Evolutionary conservation across 1,140 invertebrate species (phyloP).

Genomic region (Eriocheir sinensis): DNA sequence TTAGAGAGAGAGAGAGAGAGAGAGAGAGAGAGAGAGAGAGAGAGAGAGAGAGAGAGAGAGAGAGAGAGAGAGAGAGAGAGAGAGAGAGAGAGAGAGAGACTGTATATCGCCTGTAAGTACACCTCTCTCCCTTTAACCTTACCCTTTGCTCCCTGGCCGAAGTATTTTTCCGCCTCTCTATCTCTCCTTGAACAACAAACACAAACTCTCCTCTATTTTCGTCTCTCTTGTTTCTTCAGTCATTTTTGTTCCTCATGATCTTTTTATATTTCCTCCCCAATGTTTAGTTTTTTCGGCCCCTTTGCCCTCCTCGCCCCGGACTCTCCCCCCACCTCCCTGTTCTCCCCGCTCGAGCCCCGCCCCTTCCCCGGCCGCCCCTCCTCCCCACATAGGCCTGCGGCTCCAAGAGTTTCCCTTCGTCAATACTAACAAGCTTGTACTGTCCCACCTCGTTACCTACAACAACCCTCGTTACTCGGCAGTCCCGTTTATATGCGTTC

Average conservation of each 20-base stretch:
- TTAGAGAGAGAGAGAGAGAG: too few species aligned
- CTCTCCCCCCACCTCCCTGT: not conserved
- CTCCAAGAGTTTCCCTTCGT: conserved; percentile 25
- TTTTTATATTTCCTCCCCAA: conserved; percentile 24
- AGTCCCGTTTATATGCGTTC: not conserved
- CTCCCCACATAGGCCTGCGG: not conserved
- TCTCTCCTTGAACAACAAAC: conserved; percentile 24
- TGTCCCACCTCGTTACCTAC: conserved; percentile 21
- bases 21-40: too few species aligned
- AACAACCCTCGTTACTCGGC: not conserved
- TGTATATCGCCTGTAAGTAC: too few species aligned
- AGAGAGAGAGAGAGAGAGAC: too few species aligned
- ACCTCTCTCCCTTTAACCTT: too few species aligned
- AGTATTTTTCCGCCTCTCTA: not conserved
- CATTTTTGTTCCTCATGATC: conserved; percentile 3
- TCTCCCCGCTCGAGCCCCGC: not conserved
- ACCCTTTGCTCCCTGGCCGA: not conserved
- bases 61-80: too few species aligned
- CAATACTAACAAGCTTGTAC: not conserved
- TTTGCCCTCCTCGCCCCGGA: too few species aligned
- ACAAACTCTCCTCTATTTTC: conserved; percentile 7
- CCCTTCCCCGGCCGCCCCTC: not conserved
- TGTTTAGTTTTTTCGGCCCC: conserved; percentile 15
- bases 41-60: too few species aligned
- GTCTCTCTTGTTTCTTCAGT: conserved; percentile 41